Evolutionary conservation across 2,888 invertebrate genomes (phyloP).

Genomic region (Conops quadrifasciatus): DNA sequence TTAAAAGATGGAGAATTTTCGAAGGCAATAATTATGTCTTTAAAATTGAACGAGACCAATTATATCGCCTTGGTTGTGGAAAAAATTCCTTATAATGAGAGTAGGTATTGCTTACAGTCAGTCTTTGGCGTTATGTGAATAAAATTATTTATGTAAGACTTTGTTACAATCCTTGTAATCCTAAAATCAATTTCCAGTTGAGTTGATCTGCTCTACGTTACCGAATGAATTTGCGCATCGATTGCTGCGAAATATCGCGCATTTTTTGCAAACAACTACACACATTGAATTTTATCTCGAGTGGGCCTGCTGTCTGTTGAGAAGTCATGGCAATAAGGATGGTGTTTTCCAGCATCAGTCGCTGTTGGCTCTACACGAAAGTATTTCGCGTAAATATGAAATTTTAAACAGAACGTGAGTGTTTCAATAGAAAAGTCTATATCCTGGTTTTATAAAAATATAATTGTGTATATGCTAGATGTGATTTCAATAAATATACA

Average conservation of each 20-base stretch:
- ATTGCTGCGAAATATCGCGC: slow-evolving; percentile 75
- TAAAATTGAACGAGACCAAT: slow-evolving; percentile 83
- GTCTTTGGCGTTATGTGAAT: background rate
- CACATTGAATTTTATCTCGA: slow-evolving; percentile 90
- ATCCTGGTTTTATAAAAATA: background rate
- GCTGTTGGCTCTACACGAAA: slow-evolving; percentile 80
- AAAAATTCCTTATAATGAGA: slow-evolving; percentile 76
- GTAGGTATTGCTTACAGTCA: slow-evolving; percentile 69
- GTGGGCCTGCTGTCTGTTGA: slow-evolving; percentile 79
- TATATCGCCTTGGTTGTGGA: slow-evolving; percentile 85
- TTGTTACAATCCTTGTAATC: background rate
- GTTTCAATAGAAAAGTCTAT: background rate
- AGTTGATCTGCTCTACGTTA: slow-evolving; percentile 75
- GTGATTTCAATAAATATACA: slow-evolving; percentile 89
- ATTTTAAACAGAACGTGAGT: slow-evolving; percentile 87
- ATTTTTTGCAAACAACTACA: slow-evolving; percentile 77
- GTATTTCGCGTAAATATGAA: slow-evolving; percentile 79
- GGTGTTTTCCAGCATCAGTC: slow-evolving; percentile 72
- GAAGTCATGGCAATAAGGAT: slow-evolving; percentile 71
- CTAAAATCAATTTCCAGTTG: slow-evolving; percentile 71
- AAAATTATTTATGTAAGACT: background rate
- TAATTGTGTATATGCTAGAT: slow-evolving; percentile 69
- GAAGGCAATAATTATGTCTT: slow-evolving; percentile 82
- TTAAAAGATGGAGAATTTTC: slow-evolving; percentile 72
- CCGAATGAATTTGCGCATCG: slow-evolving; percentile 80